A percentile compares a stretch with the other conserved stretches of the same genome.
phyloP scores from a whole-genome alignment of 2,888 invertebrate species.

The Lagria hirta region DNA sequence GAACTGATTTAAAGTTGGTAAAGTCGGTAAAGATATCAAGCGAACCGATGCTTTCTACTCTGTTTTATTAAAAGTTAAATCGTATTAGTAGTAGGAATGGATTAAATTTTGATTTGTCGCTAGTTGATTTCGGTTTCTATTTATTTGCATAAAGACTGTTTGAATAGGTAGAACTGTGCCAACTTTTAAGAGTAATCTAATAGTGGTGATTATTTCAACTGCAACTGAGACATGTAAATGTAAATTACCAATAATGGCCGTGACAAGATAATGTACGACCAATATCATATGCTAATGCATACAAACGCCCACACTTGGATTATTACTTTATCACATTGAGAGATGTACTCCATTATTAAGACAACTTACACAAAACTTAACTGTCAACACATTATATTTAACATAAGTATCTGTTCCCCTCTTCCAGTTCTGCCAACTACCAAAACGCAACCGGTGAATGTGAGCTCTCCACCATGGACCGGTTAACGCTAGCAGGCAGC shows the following conservation, averaged over 20 bases:
- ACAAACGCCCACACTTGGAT: slow-evolving; percentile 18
- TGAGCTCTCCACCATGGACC: slow-evolving; percentile 88
- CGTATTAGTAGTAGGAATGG: slow-evolving; percentile 18
- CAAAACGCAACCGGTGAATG: slow-evolving; percentile 83
- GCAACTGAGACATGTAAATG: slow-evolving; percentile 27
- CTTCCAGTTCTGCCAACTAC: slow-evolving; percentile 85
- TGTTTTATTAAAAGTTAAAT: slow-evolving; percentile 25
- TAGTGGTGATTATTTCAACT: slow-evolving; percentile 22
- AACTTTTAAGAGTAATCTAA: slow-evolving; percentile 12
- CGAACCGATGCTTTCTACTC: slow-evolving; percentile 21
- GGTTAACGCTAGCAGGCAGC: slow-evolving; percentile 82
- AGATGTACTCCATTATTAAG: slow-evolving; percentile 8
- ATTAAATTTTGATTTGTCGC: no score
- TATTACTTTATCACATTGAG: slow-evolving; percentile 22
- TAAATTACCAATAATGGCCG: slow-evolving; percentile 27
- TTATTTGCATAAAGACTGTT: slow-evolving; percentile 14
- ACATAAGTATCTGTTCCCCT: no score
- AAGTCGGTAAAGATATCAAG: slow-evolving; percentile 11
- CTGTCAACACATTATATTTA: no score
- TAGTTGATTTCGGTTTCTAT: slow-evolving; percentile 18
- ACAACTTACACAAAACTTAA: no score
- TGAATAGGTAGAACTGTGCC: slow-evolving; percentile 1
- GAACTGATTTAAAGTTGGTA: slow-evolving; percentile 22
- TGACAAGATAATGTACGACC: slow-evolving; percentile 27
- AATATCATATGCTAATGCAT: slow-evolving; percentile 27